Conservation (phyloP, 1,140 invertebrate genomes). For the Psilanteris sp. region DNA sequence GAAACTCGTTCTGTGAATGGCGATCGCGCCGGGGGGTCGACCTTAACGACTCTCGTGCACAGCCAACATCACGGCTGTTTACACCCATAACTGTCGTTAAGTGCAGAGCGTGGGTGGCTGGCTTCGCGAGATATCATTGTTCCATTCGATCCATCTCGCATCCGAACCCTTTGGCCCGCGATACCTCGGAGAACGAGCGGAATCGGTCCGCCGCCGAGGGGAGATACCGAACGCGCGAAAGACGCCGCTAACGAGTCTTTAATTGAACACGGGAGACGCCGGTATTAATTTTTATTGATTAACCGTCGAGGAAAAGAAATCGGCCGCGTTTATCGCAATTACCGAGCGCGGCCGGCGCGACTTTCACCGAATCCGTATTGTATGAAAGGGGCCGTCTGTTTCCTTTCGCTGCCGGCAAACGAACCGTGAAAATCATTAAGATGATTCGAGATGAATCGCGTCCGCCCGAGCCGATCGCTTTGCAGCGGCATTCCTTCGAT, state of each 20-base stretch:
- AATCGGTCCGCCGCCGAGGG: no score
- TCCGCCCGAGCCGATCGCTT: neutral
- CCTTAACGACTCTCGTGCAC: conserved; percentile 70
- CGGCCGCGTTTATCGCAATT: conserved; percentile 40
- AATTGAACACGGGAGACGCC: conserved; percentile 29
- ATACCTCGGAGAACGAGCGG: no score
- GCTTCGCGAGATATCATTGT: conserved; percentile 25
- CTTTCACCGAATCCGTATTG: conserved; percentile 46
- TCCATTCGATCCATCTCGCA: conserved; percentile 1
- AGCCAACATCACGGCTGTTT: conserved; percentile 71
- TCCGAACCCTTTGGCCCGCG: no score
- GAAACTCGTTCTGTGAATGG: conserved; percentile 69
- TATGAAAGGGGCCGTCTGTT: conserved; percentile 21
- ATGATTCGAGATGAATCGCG: conserved; percentile 16
- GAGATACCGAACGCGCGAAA: neutral
- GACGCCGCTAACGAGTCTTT: conserved; percentile 39
- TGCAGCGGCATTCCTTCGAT: no score
- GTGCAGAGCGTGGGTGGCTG: conserved; percentile 71
- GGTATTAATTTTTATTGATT: conserved; percentile 34
- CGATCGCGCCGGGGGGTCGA: conserved; percentile 71
- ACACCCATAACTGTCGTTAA: conserved; percentile 73
- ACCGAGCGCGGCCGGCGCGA: neutral
- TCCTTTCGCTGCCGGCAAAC: conserved; percentile 1
- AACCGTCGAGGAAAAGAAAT: conserved; percentile 34
- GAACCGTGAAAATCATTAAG: conserved; percentile 31